These are phyloP conservation scores for Lithobius niger DNA, from an alignment of 1,140 invertebrate species.

Conservation along the genomic window DNA sequence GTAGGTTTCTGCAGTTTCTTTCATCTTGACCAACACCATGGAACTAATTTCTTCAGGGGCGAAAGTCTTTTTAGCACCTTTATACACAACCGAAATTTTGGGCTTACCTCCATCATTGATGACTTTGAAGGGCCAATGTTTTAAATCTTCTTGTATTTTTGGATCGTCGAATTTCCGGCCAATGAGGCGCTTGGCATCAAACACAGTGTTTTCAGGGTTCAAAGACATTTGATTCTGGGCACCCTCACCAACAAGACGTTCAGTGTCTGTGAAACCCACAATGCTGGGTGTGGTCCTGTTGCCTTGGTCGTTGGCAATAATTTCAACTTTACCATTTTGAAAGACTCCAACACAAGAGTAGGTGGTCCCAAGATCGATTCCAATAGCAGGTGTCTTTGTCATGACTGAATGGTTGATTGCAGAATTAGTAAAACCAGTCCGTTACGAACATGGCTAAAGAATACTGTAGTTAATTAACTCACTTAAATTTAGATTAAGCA, in stretches of 20 bases:
- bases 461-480: no score
- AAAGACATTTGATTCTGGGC: conserved; percentile 66
- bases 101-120: conserved; percentile 53
- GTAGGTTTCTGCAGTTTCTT: conserved; percentile 51
- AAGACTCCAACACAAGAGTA: conserved; percentile 83
- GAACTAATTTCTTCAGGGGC: conserved; percentile 74
- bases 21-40: conserved; percentile 71
- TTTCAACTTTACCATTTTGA: conserved; percentile 77
- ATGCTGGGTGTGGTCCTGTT: conserved; percentile 80
- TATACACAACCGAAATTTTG: conserved; percentile 68
- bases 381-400: no score
- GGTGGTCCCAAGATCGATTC: conserved; percentile 51
- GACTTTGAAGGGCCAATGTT: conserved; percentile 67
- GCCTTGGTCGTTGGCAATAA: conserved; percentile 84
- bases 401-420: no score
- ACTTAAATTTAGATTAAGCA: no score
- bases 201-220: conserved; percentile 42
- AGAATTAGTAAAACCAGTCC: no score
- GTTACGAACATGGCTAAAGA: no score
- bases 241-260: conserved; percentile 71
- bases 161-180: conserved; percentile 11
- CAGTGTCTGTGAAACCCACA: conserved; percentile 79
- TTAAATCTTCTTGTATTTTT: conserved; percentile 47
- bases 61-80: conserved; percentile 61
- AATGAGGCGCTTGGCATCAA: conserved; percentile 31